phyloP scores from a whole-genome alignment of 2,797 vertebrate genomes.

The Semaprochilodus insignis region DNA sequence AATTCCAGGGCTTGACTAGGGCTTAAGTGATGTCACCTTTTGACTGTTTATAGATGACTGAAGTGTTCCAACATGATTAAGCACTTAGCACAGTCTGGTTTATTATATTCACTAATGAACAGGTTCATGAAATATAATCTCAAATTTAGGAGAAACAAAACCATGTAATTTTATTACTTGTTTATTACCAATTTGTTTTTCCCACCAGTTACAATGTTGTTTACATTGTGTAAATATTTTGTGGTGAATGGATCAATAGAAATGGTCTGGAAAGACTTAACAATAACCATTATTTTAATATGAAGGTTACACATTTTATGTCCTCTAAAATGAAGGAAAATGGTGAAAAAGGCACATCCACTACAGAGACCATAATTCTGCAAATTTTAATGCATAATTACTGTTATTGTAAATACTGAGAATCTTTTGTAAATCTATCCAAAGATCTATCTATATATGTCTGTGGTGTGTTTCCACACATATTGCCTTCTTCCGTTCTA shows the following conservation, averaged over 20 bases:
- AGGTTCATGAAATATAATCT: background rate
- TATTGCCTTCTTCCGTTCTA: too few relatives aligned
- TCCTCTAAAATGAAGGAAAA: background rate
- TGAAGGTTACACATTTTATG: background rate
- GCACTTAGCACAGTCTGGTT: background rate
- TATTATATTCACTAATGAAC: background rate
- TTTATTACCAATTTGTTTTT: too few relatives aligned
- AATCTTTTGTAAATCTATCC: too few relatives aligned
- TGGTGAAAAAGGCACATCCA: too few relatives aligned
- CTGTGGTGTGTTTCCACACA: too few relatives aligned
- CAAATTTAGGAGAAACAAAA: background rate
- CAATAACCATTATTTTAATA: background rate
- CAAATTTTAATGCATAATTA: too few relatives aligned
- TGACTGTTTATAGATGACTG: conserved; percentile 7
- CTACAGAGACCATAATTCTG: too few relatives aligned
- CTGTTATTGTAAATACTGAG: too few relatives aligned
- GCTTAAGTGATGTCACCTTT: conserved; percentile 36
- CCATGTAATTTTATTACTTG: too few relatives aligned
- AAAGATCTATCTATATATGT: too few relatives aligned
- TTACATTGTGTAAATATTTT: background rate
- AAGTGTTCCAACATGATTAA: background rate
- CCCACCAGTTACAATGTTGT: too few relatives aligned
- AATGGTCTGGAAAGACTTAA: background rate
- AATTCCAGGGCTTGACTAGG: conserved; percentile 56
- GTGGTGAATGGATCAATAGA: background rate